A percentile compares a stretch with the other conserved stretches of the same genome.
Evolutionary conservation across 2,888 invertebrate species (phyloP).

Genomic region (Tanypteryx hageni): DNA sequence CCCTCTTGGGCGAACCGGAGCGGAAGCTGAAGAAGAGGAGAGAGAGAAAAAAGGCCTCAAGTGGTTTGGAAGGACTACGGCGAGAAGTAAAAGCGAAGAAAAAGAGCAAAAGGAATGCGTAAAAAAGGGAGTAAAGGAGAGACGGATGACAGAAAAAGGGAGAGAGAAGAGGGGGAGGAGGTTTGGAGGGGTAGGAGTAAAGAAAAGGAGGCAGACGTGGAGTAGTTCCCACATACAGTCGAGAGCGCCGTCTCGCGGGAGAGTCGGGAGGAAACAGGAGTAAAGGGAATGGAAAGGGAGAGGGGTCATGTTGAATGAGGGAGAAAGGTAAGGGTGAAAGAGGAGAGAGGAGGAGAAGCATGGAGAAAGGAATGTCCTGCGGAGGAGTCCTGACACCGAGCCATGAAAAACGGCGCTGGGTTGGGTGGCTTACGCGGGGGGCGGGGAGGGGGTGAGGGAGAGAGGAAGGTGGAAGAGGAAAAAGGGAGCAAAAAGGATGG

Average conservation of each 20-base stretch:
- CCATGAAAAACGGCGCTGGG: background rate
- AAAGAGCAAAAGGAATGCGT: background rate
- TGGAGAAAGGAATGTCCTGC: background rate
- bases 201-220: background rate
- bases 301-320: background rate
- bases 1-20: background rate
- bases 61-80: background rate
- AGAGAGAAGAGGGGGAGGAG: background rate
- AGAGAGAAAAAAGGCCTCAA: background rate
- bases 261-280: background rate
- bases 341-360: background rate
- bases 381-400: background rate
- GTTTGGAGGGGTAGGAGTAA: background rate
- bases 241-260: background rate
- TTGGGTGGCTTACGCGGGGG: background rate
- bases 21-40: background rate
- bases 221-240: background rate
- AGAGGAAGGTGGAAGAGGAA: background rate
- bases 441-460: no score
- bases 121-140: background rate
- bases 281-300: background rate
- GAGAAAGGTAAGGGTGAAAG: background rate
- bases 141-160: background rate
- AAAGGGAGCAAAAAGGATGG: background rate
- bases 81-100: background rate